A percentile compares a stretch with the other conserved stretches of the same genome.
phyloP scores from a whole-genome alignment of 2,888 invertebrate genomes.

The Boloria selene region DNA sequence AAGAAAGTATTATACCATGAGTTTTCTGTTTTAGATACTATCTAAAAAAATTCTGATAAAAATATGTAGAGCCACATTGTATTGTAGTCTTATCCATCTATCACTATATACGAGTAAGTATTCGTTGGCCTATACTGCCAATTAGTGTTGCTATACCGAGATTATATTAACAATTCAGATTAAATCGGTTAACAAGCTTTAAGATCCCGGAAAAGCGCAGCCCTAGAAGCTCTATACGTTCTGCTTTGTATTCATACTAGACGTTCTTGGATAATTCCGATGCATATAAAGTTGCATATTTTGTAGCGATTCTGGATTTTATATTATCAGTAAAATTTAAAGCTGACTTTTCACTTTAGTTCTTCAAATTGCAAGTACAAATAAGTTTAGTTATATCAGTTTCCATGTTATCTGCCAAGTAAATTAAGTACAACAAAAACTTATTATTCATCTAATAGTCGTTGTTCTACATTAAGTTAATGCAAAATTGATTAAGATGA shows the following conservation, averaged over 20 bases:
- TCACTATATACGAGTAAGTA: conserved; percentile 47
- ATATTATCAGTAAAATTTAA: neutral
- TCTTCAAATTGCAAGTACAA: neutral
- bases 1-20: too few species aligned
- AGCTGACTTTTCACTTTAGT: too few species aligned
- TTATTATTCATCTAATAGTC: conserved; percentile 9
- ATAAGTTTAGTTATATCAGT: conserved; percentile 5
- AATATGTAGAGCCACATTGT: neutral
- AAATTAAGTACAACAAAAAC: conserved; percentile 5
- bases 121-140: conserved; percentile 58
- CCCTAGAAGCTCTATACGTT: conserved; percentile 15
- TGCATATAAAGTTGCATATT: conserved; percentile 11
- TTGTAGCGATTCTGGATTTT: neutral
- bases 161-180: conserved; percentile 75
- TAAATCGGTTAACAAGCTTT: conserved; percentile 52
- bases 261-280: neutral
- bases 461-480: conserved; percentile 15
- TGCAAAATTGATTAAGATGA: conserved; percentile 17
- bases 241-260: conserved; percentile 17
- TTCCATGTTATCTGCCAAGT: conserved; percentile 6
- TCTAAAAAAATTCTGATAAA: neutral
- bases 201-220: conserved; percentile 33
- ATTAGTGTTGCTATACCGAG: conserved; percentile 61
- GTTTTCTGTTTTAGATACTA: too few species aligned
- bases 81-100: conserved; percentile 60